Conservation (phyloP, 1,140 invertebrate species). For the Ctenoplectra terminalis region DNA sequence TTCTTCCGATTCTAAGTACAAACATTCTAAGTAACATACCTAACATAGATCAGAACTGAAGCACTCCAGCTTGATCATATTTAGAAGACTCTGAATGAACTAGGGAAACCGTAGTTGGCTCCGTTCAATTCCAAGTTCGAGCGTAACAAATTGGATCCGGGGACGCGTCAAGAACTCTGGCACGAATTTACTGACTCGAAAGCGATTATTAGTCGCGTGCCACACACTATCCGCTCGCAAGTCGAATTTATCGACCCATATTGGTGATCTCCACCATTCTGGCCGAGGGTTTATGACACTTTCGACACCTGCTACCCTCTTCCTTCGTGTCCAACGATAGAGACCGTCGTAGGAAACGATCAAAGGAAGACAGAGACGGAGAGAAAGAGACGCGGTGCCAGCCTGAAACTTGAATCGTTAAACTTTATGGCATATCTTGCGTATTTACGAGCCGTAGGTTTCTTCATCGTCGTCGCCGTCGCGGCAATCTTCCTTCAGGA, state of each 20-base stretch:
- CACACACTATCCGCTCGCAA: constrained; percentile 24
- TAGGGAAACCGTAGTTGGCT: not conserved
- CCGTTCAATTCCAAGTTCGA: constrained; percentile 4
- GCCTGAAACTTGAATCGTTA: constrained; percentile 68
- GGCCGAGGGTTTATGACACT: constrained; percentile 51
- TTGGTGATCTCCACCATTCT: constrained; percentile 40
- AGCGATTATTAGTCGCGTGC: constrained; percentile 44
- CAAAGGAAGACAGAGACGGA: not conserved
- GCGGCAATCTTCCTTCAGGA: constrained; percentile 23
- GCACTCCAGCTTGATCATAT: too few species aligned
- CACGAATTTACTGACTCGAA: constrained; percentile 52
- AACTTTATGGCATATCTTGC: constrained; percentile 67
- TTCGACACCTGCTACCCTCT: constrained; percentile 66
- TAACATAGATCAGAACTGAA: too few species aligned
- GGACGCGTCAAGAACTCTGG: constrained; percentile 14
- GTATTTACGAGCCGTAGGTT: constrained; percentile 66
- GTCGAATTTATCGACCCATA: constrained; percentile 56
- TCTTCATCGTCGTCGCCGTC: constrained; percentile 43
- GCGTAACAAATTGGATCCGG: constrained; percentile 29
- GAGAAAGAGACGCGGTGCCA: not conserved
- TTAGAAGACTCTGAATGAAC: not conserved
- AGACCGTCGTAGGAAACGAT: not conserved
- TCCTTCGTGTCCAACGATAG: not conserved
- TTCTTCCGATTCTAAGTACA: too few species aligned
- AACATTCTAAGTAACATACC: too few species aligned